Conservation (phyloP, 1,140 invertebrate genomes). For the Papilio xuthus region DNA sequence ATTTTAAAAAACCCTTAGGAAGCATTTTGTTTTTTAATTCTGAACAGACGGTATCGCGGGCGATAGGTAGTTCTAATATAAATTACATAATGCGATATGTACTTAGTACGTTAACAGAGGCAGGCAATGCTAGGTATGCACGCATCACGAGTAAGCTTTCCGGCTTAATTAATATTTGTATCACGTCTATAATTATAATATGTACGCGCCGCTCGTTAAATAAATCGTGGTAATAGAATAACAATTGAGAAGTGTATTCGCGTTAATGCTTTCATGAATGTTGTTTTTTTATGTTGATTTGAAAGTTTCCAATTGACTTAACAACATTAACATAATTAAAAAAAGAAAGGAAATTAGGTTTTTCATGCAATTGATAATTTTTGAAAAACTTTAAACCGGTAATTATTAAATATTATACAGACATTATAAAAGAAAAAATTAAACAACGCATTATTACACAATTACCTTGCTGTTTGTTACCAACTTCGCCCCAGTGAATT, state of each 20-base stretch:
- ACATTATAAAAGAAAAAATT: neutral
- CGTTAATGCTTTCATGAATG: conserved; percentile 5
- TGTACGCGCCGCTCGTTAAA: conserved; percentile 8
- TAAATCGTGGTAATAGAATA: conserved; percentile 34
- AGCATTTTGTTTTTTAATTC: no score
- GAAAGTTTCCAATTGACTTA: conserved; percentile 29
- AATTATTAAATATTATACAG: neutral
- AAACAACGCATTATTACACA: neutral
- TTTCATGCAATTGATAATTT: neutral
- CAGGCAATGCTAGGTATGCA: neutral
- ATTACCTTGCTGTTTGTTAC: neutral
- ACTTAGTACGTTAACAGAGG: neutral
- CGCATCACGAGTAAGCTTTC: conserved; percentile 12
- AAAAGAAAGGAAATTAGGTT: neutral
- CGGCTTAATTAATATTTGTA: conserved; percentile 35
- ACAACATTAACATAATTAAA: neutral
- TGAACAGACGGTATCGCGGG: no score
- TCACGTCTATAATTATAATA: conserved; percentile 34
- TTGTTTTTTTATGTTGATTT: conserved; percentile 32
- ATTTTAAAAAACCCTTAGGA: no score
- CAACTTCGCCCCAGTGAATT: neutral
- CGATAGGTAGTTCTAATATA: no score
- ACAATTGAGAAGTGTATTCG: conserved; percentile 8
- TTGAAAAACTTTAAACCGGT: neutral
- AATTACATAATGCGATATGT: neutral